A percentile compares a stretch with the other conserved stretches of the same genome.
These are phyloP conservation scores for Gallinago media DNA, from an alignment of 2,113 vertebrate genomes.

Conservation along the genomic window DNA sequence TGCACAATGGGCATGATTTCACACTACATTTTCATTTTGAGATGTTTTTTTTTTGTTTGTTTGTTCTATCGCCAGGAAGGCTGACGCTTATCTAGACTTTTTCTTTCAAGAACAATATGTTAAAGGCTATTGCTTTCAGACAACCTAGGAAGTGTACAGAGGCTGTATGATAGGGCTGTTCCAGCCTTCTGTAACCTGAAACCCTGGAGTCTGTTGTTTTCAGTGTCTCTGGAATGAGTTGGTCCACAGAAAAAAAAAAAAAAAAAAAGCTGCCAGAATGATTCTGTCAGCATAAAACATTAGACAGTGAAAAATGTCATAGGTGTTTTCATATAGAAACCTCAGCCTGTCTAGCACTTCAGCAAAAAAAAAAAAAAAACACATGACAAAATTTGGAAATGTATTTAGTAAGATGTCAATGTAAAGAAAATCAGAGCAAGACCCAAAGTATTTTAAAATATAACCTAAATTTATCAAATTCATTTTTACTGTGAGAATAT, in stretches of 20 bases:
- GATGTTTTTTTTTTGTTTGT: background rate
- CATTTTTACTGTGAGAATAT: background rate
- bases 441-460: background rate
- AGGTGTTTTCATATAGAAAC: background rate
- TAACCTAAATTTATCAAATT: background rate
- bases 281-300: background rate
- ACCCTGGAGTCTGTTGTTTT: background rate
- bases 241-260: background rate
- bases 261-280: background rate
- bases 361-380: background rate
- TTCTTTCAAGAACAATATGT: background rate
- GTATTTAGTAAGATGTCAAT: background rate
- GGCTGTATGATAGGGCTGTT: background rate
- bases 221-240: background rate
- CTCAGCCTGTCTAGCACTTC: background rate
- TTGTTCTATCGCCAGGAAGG: background rate
- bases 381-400: background rate
- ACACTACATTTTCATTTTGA: background rate
- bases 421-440: background rate
- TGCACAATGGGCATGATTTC: background rate
- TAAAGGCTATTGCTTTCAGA: background rate
- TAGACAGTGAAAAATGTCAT: background rate
- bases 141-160: background rate
- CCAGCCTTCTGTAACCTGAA: background rate
- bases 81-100: background rate